Conservation (phyloP, 2,113 vertebrate species). For the Petroica traversi region DNA sequence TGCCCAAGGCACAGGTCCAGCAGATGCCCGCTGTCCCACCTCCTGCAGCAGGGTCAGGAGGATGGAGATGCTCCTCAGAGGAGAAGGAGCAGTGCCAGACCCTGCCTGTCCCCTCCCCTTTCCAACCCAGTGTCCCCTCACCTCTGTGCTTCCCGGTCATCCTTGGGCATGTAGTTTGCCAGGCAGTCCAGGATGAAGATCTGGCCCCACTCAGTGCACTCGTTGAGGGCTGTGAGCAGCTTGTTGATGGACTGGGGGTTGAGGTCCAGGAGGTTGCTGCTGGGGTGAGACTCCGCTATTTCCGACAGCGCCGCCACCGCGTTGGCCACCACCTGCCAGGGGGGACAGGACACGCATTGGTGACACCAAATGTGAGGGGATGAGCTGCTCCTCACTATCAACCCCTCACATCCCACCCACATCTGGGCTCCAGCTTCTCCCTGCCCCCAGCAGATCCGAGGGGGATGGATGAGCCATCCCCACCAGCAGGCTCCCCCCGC, state of each 20-base stretch:
- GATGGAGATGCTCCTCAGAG: not conserved
- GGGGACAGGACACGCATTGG: not conserved
- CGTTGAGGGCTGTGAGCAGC: constrained; percentile 93
- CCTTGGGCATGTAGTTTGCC: constrained; percentile 95
- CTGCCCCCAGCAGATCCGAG: not conserved
- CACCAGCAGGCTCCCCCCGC: not conserved
- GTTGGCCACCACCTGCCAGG: constrained; percentile 90
- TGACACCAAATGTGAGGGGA: not conserved
- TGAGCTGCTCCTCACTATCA: not conserved
- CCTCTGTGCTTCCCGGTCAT: constrained; percentile 98
- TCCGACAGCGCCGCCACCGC: constrained; percentile 95
- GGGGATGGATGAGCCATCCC: not conserved
- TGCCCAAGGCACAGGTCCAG: not conserved
- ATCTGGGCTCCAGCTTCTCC: not conserved
- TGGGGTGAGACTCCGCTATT: constrained; percentile 96
- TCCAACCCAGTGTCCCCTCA: constrained; percentile 46
- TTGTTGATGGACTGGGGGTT: constrained; percentile 99
- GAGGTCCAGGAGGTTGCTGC: constrained; percentile 94
- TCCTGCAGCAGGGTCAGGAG: not conserved
- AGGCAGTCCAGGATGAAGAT: constrained; percentile 98
- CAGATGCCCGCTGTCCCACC: not conserved
- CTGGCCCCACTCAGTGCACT: constrained; percentile 99
- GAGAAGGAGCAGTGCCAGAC: not conserved
- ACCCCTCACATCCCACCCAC: not conserved
- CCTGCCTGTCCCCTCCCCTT: not conserved